A percentile compares a stretch with the other conserved stretches of the same genome.
Evolutionary conservation across 2,888 invertebrate genomes (phyloP).

Genomic region (Danaus chrysippus): DNA sequence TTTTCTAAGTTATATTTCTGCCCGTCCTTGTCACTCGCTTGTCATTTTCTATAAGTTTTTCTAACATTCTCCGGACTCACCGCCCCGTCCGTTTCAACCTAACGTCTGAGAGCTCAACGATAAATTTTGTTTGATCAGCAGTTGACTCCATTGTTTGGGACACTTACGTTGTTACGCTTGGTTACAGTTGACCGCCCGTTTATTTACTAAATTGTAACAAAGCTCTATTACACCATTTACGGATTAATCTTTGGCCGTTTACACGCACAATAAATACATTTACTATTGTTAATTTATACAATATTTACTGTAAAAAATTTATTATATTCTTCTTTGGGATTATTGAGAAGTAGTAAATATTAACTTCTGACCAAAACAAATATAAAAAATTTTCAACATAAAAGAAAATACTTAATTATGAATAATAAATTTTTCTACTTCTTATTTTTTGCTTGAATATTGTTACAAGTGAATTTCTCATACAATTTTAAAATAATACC

Average conservation of each 20-base stretch:
- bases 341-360: constrained; percentile 3
- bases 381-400: too few species aligned
- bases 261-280: constrained; percentile 15
- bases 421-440: too few species aligned
- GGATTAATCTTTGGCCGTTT: constrained; percentile 47
- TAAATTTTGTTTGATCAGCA: constrained; percentile 73
- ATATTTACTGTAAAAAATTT: not conserved
- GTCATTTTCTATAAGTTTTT: constrained; percentile 80
- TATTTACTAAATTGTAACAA: constrained; percentile 62
- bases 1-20: constrained; percentile 57
- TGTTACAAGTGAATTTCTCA: too few species aligned
- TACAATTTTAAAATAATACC: too few species aligned
- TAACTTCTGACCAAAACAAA: not conserved
- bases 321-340: constrained; percentile 8
- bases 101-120: constrained; percentile 62
- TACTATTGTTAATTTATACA: constrained; percentile 7
- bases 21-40: constrained; percentile 71
- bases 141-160: constrained; percentile 72
- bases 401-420: too few species aligned
- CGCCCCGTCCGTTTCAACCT: constrained; percentile 69
- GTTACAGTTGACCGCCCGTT: constrained; percentile 55
- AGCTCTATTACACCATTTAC: constrained; percentile 52
- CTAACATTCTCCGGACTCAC: constrained; percentile 71
- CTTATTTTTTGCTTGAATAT: too few species aligned
- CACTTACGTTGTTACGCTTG: constrained; percentile 69